Percentiles rank a stretch among this genome's conserved stretches.
phyloP scores from a whole-genome alignment of 2,113 vertebrate genomes.

The Ptyas mucosa region DNA sequence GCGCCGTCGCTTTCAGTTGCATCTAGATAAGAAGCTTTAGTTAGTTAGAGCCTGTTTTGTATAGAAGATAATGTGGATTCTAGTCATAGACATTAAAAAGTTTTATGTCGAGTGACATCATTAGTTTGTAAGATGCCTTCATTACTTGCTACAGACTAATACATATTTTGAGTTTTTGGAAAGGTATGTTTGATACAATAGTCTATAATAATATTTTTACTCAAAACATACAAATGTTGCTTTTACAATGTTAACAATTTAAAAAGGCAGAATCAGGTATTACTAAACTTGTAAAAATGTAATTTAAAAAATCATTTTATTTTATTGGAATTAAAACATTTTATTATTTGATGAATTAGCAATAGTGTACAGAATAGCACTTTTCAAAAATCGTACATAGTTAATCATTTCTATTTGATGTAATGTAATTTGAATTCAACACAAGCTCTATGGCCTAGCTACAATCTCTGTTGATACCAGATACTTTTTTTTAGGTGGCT shows the following conservation, averaged over 20 bases:
- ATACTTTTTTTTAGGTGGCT: constrained; percentile 77
- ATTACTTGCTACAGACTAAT: neutral
- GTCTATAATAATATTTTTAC: neutral
- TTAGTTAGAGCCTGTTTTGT: neutral
- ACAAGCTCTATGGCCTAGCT: neutral
- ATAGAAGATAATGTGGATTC: neutral
- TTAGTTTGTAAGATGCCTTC: neutral
- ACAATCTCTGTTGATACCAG: constrained; percentile 7
- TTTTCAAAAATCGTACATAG: neutral
- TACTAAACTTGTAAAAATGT: neutral
- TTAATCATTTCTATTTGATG: neutral
- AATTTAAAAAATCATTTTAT: neutral
- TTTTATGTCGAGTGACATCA: neutral
- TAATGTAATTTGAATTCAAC: neutral
- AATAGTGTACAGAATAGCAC: neutral
- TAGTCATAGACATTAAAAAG: neutral
- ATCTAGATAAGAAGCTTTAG: neutral
- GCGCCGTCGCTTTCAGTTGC: neutral
- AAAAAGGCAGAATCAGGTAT: neutral
- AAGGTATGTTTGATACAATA: neutral
- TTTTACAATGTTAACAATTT: neutral
- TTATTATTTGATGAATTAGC: neutral
- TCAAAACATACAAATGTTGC: neutral
- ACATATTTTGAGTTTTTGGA: neutral
- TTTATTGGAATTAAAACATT: neutral